phyloP scores from a whole-genome alignment of 2,113 vertebrate species.

The Apus apus region DNA sequence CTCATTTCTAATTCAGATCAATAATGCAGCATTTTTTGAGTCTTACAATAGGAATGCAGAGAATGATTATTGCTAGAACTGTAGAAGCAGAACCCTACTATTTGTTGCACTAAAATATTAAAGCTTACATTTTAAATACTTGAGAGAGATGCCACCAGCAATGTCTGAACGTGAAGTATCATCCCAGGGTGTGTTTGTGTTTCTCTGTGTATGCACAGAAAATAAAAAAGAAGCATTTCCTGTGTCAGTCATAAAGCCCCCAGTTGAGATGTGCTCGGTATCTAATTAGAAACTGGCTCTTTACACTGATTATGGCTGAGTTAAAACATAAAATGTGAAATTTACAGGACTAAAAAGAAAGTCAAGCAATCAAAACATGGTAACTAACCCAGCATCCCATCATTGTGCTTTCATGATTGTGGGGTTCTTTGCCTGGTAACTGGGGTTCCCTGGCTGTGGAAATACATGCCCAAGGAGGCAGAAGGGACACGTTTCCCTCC shows the following conservation, averaged over 20 bases:
- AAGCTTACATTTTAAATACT: background rate
- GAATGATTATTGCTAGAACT: background rate
- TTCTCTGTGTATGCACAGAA: background rate
- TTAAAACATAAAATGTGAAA: rapidly evolving
- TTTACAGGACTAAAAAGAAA: background rate
- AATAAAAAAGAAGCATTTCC: background rate
- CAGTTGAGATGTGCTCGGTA: background rate
- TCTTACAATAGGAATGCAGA: conserved; percentile 11
- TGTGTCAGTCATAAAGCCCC: background rate
- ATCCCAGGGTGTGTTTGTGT: rapidly evolving
- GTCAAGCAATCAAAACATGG: rapidly evolving
- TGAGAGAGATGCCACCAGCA: background rate
- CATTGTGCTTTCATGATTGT: rapidly evolving
- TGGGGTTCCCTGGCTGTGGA: background rate
- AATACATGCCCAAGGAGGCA: rapidly evolving
- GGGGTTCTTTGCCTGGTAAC: background rate
- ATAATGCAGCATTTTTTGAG: background rate
- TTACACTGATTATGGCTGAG: background rate
- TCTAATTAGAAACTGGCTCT: background rate
- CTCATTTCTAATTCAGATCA: conserved; percentile 15
- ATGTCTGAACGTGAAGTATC: background rate
- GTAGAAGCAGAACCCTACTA: background rate
- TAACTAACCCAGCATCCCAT: background rate
- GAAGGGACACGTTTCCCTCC: rapidly evolving
- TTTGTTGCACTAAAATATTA: background rate